Evolutionary conservation across 2,888 invertebrate genomes (phyloP).

Genomic region (Leptinotarsa haldemani): DNA sequence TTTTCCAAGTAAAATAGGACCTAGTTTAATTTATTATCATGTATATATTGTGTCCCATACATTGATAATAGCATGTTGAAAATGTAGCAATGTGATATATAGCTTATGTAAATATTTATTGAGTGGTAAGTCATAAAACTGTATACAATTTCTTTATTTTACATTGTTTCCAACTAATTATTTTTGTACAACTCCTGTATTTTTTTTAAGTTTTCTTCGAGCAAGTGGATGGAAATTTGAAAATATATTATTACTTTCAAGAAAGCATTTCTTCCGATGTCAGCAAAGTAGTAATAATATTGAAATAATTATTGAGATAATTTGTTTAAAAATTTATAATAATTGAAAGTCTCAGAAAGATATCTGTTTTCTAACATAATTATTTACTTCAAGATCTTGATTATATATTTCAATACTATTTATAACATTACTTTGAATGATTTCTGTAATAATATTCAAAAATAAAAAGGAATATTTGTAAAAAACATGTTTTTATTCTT

Average conservation of each 20-base stretch:
- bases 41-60: conserved; percentile 46
- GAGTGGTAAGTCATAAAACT: conserved; percentile 52
- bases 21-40: conserved; percentile 38
- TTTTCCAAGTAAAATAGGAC: conserved; percentile 33
- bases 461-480: conserved; percentile 41
- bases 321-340: not conserved
- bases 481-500: not conserved
- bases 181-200: not conserved
- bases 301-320: not conserved
- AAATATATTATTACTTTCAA: too few species aligned
- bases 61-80: conserved; percentile 53
- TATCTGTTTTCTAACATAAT: not conserved
- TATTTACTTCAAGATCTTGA: conserved; percentile 29
- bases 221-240: not conserved
- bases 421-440: not conserved
- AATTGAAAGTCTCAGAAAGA: not conserved
- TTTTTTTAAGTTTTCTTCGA: not conserved
- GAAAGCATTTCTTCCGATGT: too few species aligned
- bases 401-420: not conserved
- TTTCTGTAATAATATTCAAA: conserved; percentile 25
- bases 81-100: conserved; percentile 62
- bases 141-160: conserved; percentile 21
- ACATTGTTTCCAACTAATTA: conserved; percentile 6
- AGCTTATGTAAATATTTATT: conserved; percentile 60
- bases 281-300: too few species aligned